Evolutionary conservation across 2,888 invertebrate genomes (phyloP).

Genomic region (Idaea aversata): DNA sequence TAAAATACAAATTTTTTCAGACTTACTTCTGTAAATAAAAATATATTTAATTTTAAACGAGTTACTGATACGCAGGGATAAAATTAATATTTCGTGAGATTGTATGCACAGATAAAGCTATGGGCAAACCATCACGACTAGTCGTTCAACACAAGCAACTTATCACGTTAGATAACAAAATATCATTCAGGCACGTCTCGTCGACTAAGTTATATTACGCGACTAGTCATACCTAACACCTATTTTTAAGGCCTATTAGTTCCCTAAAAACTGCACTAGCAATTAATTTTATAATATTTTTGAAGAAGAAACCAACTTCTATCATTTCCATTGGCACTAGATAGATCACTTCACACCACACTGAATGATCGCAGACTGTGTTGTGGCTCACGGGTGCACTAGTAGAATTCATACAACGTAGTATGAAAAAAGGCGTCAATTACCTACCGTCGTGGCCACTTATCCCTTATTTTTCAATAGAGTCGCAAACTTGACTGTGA

Average conservation of each 20-base stretch:
- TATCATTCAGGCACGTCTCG: no score
- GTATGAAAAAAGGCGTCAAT: not conserved
- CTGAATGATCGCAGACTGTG: not conserved
- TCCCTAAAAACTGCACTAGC: no score
- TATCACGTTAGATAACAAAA: no score
- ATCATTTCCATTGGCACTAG: not conserved
- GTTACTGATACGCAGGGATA: no score
- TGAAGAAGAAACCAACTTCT: not conserved
- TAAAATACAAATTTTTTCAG: not conserved
- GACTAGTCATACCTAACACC: no score
- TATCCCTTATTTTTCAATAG: not conserved
- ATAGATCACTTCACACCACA: not conserved
- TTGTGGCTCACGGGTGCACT: not conserved
- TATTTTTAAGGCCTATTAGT: no score
- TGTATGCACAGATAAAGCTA: no score
- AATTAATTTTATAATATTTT: not conserved
- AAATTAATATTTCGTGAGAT: no score
- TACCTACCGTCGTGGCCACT: slow-evolving; percentile 7
- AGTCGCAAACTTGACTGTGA: not conserved
- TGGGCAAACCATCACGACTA: no score
- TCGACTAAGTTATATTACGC: no score
- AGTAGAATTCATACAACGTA: not conserved
- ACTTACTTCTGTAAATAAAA: not conserved
- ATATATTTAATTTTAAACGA: no score
- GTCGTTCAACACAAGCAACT: no score